These are phyloP conservation scores for Sebastes itinus DNA, from an alignment of 2,797 vertebrate species.

Conservation along the genomic window DNA sequence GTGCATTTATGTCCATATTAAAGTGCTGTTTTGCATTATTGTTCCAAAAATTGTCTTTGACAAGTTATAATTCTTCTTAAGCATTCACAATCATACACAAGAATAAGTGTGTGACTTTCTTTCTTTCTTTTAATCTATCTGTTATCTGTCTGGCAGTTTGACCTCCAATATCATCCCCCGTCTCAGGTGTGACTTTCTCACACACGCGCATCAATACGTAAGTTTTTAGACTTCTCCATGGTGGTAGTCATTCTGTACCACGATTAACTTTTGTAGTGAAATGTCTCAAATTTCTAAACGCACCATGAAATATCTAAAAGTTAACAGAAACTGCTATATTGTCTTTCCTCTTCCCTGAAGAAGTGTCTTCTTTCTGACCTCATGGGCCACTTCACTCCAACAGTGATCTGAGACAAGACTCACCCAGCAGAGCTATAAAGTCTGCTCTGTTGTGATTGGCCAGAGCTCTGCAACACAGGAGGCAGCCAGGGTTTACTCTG, in stretches of 20 bases:
- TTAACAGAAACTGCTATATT: not conserved
- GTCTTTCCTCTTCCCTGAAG: not conserved
- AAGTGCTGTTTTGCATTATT: too few species aligned
- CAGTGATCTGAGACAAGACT: constrained; percentile 43
- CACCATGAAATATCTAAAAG: not conserved
- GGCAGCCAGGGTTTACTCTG: constrained; percentile 29
- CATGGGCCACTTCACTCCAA: not conserved
- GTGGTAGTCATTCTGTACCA: constrained; percentile 39
- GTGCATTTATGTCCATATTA: too few species aligned
- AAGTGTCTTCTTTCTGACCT: constrained; percentile 4
- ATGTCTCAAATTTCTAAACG: not conserved
- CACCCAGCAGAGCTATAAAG: constrained; percentile 47
- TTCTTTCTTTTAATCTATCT: not conserved
- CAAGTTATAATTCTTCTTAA: not conserved
- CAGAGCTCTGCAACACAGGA: constrained; percentile 32
- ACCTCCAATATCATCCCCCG: not conserved
- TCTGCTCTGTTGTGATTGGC: constrained; percentile 76
- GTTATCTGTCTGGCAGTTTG: not conserved
- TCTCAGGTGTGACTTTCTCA: constrained; percentile 42
- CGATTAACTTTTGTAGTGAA: not conserved
- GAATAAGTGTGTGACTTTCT: not conserved
- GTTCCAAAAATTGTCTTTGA: too few species aligned
- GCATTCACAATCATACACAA: not conserved
- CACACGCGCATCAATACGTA: constrained; percentile 86
- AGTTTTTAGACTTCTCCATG: constrained; percentile 91